Percentiles rank a stretch among this genome's conserved stretches.
Evolutionary conservation across 1,140 invertebrate species (phyloP).

Genomic region (Penaeus indicus): DNA sequence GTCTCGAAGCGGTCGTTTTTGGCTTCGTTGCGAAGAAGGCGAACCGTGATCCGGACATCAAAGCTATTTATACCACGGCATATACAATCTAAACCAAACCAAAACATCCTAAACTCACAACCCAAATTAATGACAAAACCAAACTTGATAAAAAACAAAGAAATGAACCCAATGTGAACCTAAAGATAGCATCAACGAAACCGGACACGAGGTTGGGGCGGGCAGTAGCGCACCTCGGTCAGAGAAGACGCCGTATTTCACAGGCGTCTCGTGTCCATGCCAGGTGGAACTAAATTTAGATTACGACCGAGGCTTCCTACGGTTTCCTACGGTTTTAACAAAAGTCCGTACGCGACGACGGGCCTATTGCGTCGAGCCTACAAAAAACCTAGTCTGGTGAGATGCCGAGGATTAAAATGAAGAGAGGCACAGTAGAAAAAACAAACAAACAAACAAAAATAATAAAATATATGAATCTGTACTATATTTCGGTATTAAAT

Average conservation of each 20-base stretch:
- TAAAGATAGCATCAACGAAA: background rate
- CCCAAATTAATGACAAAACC: too few species aligned
- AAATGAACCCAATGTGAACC: background rate
- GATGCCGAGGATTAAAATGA: too few species aligned
- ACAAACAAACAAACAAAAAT: too few species aligned
- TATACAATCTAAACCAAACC: too few species aligned
- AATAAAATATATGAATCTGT: too few species aligned
- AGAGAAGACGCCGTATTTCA: conserved; percentile 19
- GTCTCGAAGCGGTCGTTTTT: background rate
- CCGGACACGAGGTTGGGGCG: background rate
- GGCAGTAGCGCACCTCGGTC: conserved; percentile 31
- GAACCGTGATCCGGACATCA: too few species aligned
- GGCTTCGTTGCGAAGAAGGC: background rate
- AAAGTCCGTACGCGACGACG: background rate
- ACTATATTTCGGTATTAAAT: too few species aligned
- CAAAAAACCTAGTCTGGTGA: too few species aligned
- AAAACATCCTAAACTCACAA: too few species aligned
- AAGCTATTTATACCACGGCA: too few species aligned
- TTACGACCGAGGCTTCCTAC: conserved; percentile 8
- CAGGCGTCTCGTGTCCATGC: conserved; percentile 27
- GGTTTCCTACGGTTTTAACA: background rate
- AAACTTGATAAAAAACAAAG: background rate
- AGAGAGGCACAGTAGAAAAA: too few species aligned
- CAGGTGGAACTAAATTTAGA: conserved; percentile 40
- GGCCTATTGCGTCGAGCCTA: background rate